Evolutionary conservation across 2,113 vertebrate genomes (phyloP).

Genomic region (Semnornis frantzii): DNA sequence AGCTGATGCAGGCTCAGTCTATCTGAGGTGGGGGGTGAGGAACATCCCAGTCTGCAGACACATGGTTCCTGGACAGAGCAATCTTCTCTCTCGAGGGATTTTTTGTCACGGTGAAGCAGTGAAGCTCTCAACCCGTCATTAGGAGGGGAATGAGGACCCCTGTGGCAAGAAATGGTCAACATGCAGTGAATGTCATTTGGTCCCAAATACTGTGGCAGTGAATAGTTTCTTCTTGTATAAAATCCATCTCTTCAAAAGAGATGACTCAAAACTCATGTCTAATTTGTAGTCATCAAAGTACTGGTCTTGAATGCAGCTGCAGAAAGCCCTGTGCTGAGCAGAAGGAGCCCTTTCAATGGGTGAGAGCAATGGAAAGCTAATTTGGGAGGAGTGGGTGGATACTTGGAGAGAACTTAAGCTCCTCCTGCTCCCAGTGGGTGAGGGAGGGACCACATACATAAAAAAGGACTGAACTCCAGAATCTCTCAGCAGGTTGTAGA

Average conservation of each 20-base stretch:
- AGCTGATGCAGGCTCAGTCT: neutral
- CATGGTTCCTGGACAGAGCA: fast-evolving
- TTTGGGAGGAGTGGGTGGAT: neutral
- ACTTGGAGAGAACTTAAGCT: neutral
- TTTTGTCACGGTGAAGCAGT: neutral
- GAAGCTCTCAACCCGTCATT: neutral
- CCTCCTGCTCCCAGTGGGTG: neutral
- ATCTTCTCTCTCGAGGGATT: neutral
- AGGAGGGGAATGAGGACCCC: neutral
- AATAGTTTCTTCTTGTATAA: neutral
- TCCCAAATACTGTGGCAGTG: neutral
- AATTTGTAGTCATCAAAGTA: neutral
- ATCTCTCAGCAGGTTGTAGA: neutral
- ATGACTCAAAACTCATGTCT: neutral
- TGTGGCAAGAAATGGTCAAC: neutral
- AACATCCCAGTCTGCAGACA: neutral
- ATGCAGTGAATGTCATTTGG: neutral
- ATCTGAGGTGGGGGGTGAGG: fast-evolving
- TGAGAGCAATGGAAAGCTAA: neutral
- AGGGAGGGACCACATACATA: neutral
- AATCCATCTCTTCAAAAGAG: neutral
- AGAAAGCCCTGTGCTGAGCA: neutral
- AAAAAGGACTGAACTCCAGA: neutral
- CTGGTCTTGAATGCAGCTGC: neutral
- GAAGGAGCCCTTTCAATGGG: neutral